Percentiles rank a stretch among this genome's conserved stretches.
Conservation (phyloP, 2,113 vertebrate species). For the Pluvialis apricaria region DNA sequence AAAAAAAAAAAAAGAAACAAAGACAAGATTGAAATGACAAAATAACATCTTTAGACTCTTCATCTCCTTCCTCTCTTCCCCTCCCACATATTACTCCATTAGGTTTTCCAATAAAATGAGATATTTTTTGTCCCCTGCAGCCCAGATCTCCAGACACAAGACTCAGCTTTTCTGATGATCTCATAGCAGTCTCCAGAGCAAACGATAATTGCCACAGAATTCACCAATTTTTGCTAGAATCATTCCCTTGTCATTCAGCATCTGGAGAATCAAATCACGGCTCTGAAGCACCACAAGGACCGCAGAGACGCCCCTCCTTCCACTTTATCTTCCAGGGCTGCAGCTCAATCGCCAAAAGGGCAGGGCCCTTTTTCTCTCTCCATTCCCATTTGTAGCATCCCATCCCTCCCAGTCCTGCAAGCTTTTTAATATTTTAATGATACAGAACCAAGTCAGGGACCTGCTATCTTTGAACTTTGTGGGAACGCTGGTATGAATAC, state of each 20-base stretch:
- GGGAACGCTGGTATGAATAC: accelerated
- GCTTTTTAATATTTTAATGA: background rate
- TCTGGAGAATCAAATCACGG: background rate
- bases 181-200: constrained; percentile 4
- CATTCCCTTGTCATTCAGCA: background rate
- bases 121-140: background rate
- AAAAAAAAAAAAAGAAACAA: background rate
- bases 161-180: background rate
- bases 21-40: background rate
- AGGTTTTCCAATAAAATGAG: constrained; percentile 4
- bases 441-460: background rate
- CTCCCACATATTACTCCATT: background rate
- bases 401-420: background rate
- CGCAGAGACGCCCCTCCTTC: background rate
- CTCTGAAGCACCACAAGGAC: background rate
- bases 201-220: background rate
- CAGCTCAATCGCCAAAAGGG: background rate
- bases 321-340: background rate
- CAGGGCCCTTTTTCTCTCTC: background rate
- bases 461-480: background rate
- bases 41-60: background rate
- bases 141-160: background rate
- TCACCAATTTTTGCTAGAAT: background rate
- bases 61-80: background rate
- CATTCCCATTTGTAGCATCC: accelerated